phyloP scores from a whole-genome alignment of 2,797 vertebrate genomes.

The Sebastiscus tertius region DNA sequence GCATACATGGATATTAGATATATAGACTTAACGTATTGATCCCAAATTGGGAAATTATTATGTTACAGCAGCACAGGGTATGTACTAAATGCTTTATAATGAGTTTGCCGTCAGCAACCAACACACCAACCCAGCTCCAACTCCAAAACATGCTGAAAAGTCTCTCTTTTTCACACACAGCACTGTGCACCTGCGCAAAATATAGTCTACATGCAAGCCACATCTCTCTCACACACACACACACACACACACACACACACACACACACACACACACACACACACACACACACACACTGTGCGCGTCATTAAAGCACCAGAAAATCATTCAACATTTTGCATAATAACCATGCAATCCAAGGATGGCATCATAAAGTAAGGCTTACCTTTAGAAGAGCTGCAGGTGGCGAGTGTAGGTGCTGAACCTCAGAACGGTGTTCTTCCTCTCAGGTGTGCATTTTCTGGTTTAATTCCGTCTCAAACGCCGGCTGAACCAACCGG shows the following conservation, averaged over 20 bases:
- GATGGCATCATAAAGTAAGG: not conserved
- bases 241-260: not conserved
- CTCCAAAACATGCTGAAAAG: not conserved
- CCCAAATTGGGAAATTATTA: not conserved
- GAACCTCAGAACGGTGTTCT: not conserved
- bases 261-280: not conserved
- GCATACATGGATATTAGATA: not conserved
- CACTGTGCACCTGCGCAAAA: too few species aligned
- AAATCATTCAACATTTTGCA: not conserved
- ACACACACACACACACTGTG: not conserved
- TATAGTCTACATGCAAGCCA: not conserved
- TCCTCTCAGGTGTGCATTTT: not conserved
- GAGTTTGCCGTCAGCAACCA: not conserved
- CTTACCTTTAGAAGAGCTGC: not conserved
- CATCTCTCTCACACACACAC: not conserved
- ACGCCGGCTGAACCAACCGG: not conserved
- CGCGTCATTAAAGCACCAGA: not conserved
- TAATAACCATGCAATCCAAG: not conserved
- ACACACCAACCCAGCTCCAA: not conserved
- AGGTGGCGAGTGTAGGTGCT: not conserved
- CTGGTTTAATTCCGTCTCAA: not conserved
- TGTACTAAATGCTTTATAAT: not conserved
- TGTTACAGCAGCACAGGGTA: not conserved
- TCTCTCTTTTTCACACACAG: not conserved
- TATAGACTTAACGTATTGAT: not conserved